phyloP scores from a whole-genome alignment of 2,113 vertebrate species.

The Egretta garzetta region DNA sequence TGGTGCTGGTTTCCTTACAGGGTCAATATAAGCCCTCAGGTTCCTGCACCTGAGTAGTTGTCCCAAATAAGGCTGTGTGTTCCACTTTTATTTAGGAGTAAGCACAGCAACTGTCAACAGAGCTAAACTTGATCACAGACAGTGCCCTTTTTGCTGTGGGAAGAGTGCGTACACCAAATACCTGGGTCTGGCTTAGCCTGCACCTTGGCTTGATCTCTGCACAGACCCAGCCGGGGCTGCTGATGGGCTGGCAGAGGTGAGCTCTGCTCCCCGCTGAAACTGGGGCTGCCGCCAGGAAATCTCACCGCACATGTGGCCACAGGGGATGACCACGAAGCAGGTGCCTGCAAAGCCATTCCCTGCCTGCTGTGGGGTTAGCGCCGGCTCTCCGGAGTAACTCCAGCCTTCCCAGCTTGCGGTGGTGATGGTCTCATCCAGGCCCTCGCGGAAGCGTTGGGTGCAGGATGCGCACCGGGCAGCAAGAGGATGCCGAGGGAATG shows the following conservation, averaged over 20 bases:
- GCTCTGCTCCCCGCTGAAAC: neutral
- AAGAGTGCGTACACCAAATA: neutral
- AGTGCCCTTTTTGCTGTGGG: neutral
- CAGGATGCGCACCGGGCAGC: neutral
- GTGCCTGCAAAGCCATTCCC: neutral
- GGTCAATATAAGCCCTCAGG: neutral
- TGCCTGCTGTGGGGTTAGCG: neutral
- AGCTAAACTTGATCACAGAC: neutral
- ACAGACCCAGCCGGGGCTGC: neutral
- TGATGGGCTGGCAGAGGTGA: neutral
- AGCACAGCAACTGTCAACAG: neutral
- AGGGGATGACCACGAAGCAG: neutral
- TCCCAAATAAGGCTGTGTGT: neutral
- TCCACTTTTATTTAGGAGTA: neutral
- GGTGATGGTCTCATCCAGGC: neutral
- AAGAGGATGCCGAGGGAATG: neutral
- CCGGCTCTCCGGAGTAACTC: neutral
- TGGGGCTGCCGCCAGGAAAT: neutral
- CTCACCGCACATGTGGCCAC: neutral
- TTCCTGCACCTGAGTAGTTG: neutral
- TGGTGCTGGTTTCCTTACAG: neutral
- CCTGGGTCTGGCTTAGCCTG: neutral
- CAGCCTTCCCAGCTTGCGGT: neutral
- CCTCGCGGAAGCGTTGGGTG: fast-evolving
- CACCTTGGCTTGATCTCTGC: neutral